Base-by-base conservation (phyloP, 1,140 invertebrate species). In the Thereuonema tuberculata region DNA sequence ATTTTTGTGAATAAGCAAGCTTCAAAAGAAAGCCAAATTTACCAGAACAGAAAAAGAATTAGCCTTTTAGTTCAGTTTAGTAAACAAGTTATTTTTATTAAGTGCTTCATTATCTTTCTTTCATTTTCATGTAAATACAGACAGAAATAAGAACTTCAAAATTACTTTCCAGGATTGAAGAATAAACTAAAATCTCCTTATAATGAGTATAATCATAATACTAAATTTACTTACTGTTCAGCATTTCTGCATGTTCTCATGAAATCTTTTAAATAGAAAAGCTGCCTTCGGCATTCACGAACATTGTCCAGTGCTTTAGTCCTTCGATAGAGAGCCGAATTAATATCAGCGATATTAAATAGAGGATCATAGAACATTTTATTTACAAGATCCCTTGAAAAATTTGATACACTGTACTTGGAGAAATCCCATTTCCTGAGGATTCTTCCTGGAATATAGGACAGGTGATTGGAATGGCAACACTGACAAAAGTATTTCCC, bases 401-500 rank as follows among this genome's bases (percentile, higher is more conserved):
- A 92, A 66, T 85, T 86, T 24, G 86, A 89, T 2, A 93, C 87
- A 5, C 81, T 77, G 75, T 86, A 89, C 65, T 81, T 82, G 62
- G 50, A 81, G 66, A 89, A 84, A 69, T 85, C 82, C 84, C 85
- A 87, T 66, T 83, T 81, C 60, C 81, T 77, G 15, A 90, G 72
- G 47, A 93, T 83, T 66, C 82, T 78, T 15, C 83, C 86, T 21
- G 90, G 90, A 66, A 93, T 86, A 55, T 84, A 71, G 2, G 84
- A 77, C 53, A 82, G 74, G 65, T 87, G 80, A 70, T 88, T 86
- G 12, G 79, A 83, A 72, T 93, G 89, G 70, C 90, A 93, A 28
- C 86, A 87, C 3, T 87, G 89, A 70, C 90, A 93, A 72, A 93
- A 89, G 73, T 87, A 90, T 67, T 88, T 82, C 17, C 87, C 88